Evolutionary conservation across 2,888 invertebrate genomes (phyloP), one percentile per base, ranked within the genome.

Genomic region (Adelphocoris suturalis): DNA sequence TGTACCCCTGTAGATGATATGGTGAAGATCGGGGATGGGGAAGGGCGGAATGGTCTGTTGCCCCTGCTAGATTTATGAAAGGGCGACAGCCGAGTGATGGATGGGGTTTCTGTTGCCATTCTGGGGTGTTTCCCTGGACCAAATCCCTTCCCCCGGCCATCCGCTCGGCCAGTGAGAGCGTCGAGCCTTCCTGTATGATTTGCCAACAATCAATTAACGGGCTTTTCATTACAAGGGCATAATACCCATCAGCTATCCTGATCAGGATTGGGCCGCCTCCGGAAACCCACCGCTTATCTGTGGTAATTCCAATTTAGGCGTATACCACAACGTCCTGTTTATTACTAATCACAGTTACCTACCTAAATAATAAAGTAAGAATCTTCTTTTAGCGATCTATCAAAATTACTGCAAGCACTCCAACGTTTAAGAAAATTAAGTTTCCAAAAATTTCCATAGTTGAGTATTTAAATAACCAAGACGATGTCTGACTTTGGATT

Each of bases 101-200:
- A 88, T 88, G 80, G 88, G 88, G 78, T 80, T 88, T 80, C 78
- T 88, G 88, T 88, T 88, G 52, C 80, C 85, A 75, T 86, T 86
- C 75, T 37, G 75, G 27, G 82, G 52, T 48, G 82, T 46, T 52
- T 82, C 57, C 46, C 61, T 12, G 28, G 68, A 23, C 19, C 88
- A n/a, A 55, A 55, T 23, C 14, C 80, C 55, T 52, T 76, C 27
- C 82, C 27, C 57, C 78, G 13, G 23, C 28, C 27, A 23, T 23
- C 13, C 76, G 27, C 78, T 37, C 28, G 55, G 19, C 23, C 52
- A 23, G 19, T 68, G 48, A 27, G 47, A 82, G 52, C 19, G 23
- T 27, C 19, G 46, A 75, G 47, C 86, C 75, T 75, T 61, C 86
- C 86, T 61, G 85, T 75, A 75, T 86, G 68, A 86, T 86, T 86